Evolutionary conservation across 2,113 vertebrate species (phyloP), one percentile per base, ranked within the genome.

Genomic region (Archocentrus centrarchus): DNA sequence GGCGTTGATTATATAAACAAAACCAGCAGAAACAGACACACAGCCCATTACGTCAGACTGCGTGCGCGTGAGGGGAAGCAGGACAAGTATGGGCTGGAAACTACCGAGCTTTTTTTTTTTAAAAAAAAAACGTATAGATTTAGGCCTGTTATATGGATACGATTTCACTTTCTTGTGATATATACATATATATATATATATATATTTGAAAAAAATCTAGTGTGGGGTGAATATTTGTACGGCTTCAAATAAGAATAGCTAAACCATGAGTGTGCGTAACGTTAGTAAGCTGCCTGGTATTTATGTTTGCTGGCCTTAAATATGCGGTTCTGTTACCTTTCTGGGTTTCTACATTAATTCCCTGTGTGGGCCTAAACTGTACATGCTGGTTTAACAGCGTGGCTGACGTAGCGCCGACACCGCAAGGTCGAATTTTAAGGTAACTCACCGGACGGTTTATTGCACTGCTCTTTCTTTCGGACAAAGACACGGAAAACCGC

Each of bases 1-100:
- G 6, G 11, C 0, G 59, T 63, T 89, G 86, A 92, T 89, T 89
- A 88, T 20, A 91, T 62, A 88, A 77, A 84, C 89, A 84, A 30
- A 15, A 3, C 2, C 58, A 70, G 59, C 20, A 85, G 10, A 84
- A 86, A 84, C 75, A 84, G 44, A 15, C 24, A 59, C 24, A 18
- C 24, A 61, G 47, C 6, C 5, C 3, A 70, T 82, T 73, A 77
- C 32, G 3, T 58, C 44, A 75, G 11, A 77, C 59, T 59, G 37
- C n/a, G 2, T 70, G 24, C 24, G 66, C 24, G 17, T 73, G 30
- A 75, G 0, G 47, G 11, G 24, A 6, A 27, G 32, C 15, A 44
- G 18, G 10, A 44, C 15, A 84, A 63, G n/a, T 77, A 17, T 55
- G 30, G 81, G 20, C 76, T n/a, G 68, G 53, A 50, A 24, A n/a